Percentiles rank a stretch among this genome's conserved stretches.
Conservation (phyloP, 2,888 invertebrate genomes). For the Caenorhabditis wallacei region DNA sequence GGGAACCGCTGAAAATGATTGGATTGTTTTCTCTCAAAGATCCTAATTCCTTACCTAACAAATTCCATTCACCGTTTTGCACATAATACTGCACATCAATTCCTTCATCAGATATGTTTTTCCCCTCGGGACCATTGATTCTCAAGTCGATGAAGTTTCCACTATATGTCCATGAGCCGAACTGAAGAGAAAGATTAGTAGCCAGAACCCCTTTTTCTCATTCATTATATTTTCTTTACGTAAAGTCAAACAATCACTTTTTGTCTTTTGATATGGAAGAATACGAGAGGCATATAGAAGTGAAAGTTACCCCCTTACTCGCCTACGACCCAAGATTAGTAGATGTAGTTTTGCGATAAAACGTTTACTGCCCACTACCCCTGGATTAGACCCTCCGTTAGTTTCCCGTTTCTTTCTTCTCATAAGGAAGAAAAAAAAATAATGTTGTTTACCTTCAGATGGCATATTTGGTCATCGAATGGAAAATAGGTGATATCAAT, state of each 20-base stretch:
- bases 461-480: conserved; percentile 86
- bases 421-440: neutral
- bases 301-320: neutral
- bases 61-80: conserved; percentile 99
- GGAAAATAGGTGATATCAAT: conserved; percentile 94
- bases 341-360: conserved; percentile 67
- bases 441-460: conserved; percentile 67
- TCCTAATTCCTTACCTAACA: conserved; percentile 86
- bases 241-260: conserved; percentile 48
- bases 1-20: conserved; percentile 72
- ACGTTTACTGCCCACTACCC: conserved; percentile 42
- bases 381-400: conserved; percentile 46
- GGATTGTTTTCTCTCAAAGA: neutral
- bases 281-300: neutral
- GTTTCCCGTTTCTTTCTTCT: conserved; percentile 6
- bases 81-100: conserved; percentile 90
- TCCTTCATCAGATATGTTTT: conserved; percentile 72
- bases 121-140: conserved; percentile 73
- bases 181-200: conserved; percentile 84
- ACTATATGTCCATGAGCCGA: conserved; percentile 99
- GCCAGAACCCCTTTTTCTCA: conserved; percentile 31
- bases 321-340: conserved; percentile 52
- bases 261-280: conserved; percentile 7
- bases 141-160: conserved; percentile 91
- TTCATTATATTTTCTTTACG: conserved; percentile 36